These are phyloP conservation scores for Anableps anableps DNA, from an alignment of 2,797 vertebrate genomes.

Conservation along the genomic window DNA sequence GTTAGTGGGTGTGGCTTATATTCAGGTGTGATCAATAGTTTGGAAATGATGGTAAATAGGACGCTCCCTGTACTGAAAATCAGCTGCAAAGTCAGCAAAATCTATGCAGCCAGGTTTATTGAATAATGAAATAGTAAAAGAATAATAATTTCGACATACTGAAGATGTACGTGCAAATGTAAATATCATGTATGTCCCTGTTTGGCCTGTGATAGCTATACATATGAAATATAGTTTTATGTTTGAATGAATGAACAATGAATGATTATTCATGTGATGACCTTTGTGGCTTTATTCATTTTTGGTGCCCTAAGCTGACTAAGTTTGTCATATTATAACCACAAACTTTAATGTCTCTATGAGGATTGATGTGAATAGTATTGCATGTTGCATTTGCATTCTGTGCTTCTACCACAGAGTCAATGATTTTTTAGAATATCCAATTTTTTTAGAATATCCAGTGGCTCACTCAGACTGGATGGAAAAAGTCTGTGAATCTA, in stretches of 20 bases:
- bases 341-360: background rate
- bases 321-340: background rate
- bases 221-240: background rate
- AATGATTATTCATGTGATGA: no score
- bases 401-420: background rate
- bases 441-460: no score
- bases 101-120: background rate
- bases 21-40: no score
- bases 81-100: background rate
- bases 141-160: background rate
- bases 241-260: background rate
- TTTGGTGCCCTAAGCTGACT: background rate
- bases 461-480: background rate
- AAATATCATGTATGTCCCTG: no score
- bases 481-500: no score
- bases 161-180: background rate
- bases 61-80: background rate
- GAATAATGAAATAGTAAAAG: background rate
- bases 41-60: no score
- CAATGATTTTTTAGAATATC: background rate
- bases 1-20: no score
- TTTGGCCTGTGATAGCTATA: background rate
- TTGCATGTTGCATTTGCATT: background rate
- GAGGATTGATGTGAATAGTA: background rate
- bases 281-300: no score